Evolutionary conservation across 2,888 invertebrate species (phyloP).

Genomic region (Cacoxenus indagator): DNA sequence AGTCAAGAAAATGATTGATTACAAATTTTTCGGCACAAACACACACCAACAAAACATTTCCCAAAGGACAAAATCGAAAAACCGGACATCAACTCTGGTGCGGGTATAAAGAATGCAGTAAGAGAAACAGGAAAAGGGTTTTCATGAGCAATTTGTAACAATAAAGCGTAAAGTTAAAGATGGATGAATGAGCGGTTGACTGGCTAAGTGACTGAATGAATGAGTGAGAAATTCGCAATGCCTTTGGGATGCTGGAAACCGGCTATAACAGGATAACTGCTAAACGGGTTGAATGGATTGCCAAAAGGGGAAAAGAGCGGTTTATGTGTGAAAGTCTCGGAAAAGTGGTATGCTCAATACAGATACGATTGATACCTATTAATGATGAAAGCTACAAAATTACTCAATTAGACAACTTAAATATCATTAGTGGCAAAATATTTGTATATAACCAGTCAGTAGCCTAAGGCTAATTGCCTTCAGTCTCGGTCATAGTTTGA

Average conservation of each 20-base stretch:
- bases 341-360: too few relatives aligned
- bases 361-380: too few relatives aligned
- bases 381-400: too few relatives aligned
- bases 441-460: too few relatives aligned
- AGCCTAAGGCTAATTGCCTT: too few relatives aligned
- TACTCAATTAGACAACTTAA: too few relatives aligned
- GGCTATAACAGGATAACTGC: slow-evolving; percentile 34
- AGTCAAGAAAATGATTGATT: slow-evolving; percentile 64
- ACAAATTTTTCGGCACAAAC: slow-evolving; percentile 40
- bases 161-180: slow-evolving; percentile 53
- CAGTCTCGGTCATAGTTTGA: too few relatives aligned
- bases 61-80: slow-evolving; percentile 33
- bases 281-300: slow-evolving; percentile 40
- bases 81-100: neutral
- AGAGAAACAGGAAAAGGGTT: too few relatives aligned
- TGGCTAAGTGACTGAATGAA: slow-evolving; percentile 37
- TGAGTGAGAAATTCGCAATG: slow-evolving; percentile 52
- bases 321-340: too few relatives aligned
- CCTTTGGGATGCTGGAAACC: slow-evolving; percentile 38
- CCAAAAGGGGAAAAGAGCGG: neutral
- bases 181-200: too few relatives aligned
- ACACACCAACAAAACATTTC: slow-evolving; percentile 10
- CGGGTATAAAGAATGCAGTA: too few relatives aligned
- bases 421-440: too few relatives aligned
- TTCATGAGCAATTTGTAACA: slow-evolving; percentile 51